Base-by-base conservation (phyloP, 2,113 vertebrate genomes). In the Hemiprocne comata region DNA sequence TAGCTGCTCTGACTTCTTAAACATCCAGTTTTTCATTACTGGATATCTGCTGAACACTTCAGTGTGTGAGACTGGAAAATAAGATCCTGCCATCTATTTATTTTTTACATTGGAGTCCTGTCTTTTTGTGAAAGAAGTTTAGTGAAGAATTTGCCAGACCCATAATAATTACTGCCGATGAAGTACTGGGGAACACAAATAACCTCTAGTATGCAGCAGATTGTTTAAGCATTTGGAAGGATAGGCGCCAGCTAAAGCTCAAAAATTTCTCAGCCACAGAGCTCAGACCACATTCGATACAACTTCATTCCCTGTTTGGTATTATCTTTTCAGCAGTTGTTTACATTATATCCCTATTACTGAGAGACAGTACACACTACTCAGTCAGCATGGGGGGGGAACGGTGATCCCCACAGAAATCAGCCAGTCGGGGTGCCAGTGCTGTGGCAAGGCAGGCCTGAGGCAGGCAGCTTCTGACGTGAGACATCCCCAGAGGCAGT, bases 191-290 rank as follows among this genome's bases (percentile, higher is more conserved):
- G 10, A 72, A 51, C 17, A 64, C 25, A 42, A 74, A 34, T 5
- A 74, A 31, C 15, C 28, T 51, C 20, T 7, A 18, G 13, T 1
- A 42, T 1, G 17, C 34, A 60, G n/a, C 31, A 44, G 14, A 9
- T 34, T 0, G 0, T 61, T 67, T 17, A 46, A 44, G 21, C 21
- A 1, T 29, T 73, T 33, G 20, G 42, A 83, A 79, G 44, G 53
- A 24, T 6, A 8, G 36, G 31, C 4, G 33, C 8, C 1, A 2
- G 23, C 4, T 7, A 26, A 72, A 0, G 0, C 31, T n/a, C 38
- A 17, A 28, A 53, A 73, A 58, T 62, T 21, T 20, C 42, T 64
- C 42, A 31, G 29, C 28, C 60, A 9, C 42, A 33, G 53, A 85
- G 26, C 16, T 87, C 55, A n/a, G 11, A 8, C 33, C 33, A 28